Base-by-base conservation (phyloP, 2,888 invertebrate genomes). In the Keiferia lycopersicella region DNA sequence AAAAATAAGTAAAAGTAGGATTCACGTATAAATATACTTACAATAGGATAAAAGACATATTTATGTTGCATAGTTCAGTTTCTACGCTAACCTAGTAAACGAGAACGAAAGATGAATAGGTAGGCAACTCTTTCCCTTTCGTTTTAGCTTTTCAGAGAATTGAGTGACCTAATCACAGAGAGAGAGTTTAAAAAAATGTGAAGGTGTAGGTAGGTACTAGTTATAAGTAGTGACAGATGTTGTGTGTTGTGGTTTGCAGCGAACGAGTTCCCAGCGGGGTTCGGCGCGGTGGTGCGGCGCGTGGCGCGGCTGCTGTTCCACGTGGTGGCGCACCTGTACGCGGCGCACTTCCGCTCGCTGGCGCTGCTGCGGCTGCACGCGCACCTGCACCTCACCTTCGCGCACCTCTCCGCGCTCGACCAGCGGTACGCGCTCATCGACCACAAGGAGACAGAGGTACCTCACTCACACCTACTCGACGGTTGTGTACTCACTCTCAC, bases 281-380 rank as follows among this genome's bases (percentile, higher is more conserved):
- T 99, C 92, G 98, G 98, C 93, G 95, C 95, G 83, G 96, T 97
- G 91, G 98, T 98, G 85, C 96, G 98, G 91, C 98, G 98, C 93
- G 98, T 99, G 89, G 94, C 97, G 92, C 96, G 98, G 87, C 95
- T 98, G 92, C 94, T 98, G 93, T 98, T 98, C 94, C 98, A 98
- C 93, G 98, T 99, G 90, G 94, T 99, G 94, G 98, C 98, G 89
- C 99, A 99, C 94, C 94, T 99, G 89, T 98, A 99, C 94, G 98
- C 98, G 88, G 96, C 97, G 92, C 99, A 99, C 94, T 98, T 98
- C 94, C 95, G 97, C 91, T 97, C 98, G 93, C 96, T 98, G 80
- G 96, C 97, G 84, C 94, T 97, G 87, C 94, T 99, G 88, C 96
- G 97, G 77, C 94, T 99, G 86, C 98, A 98, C 93, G 96, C 97